Conservation (phyloP, 2,113 vertebrate genomes). For the Tenebrosternarchus preto region DNA sequence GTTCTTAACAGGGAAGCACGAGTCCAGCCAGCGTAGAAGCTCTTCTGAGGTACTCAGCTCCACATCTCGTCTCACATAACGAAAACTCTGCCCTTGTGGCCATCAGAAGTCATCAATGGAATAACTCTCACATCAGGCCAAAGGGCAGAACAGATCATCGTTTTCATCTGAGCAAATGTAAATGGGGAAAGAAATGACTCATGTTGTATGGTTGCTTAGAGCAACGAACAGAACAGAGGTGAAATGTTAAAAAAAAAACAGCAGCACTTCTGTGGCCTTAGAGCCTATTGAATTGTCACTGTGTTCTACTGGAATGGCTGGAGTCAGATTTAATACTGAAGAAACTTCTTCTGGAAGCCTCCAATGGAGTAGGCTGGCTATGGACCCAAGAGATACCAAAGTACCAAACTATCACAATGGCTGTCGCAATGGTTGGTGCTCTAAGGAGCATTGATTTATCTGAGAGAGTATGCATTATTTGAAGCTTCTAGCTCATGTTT, state of each 20-base stretch:
- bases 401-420: not conserved
- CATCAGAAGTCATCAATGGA: not conserved
- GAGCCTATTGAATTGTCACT: not conserved
- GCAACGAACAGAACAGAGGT: not conserved
- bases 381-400: not conserved
- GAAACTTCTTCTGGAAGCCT: not conserved
- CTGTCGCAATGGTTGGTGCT: not conserved
- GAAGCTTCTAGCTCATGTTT: not conserved
- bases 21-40: slow-evolving; percentile 16
- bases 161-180: not conserved
- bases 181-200: slow-evolving; percentile 6
- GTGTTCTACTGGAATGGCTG: not conserved
- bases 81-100: slow-evolving; percentile 26
- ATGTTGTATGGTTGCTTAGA: not conserved
- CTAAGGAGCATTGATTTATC: slow-evolving; percentile 36
- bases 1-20: slow-evolving; percentile 32
- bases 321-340: slow-evolving; percentile 1
- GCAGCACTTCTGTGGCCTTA: not conserved
- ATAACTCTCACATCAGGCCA: not conserved
- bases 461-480: not conserved
- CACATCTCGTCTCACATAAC: slow-evolving; percentile 27
- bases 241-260: not conserved
- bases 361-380: not conserved
- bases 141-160: not conserved
- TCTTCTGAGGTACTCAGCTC: slow-evolving; percentile 33